Conservation (phyloP, 2,888 invertebrate species). For the Abrostola tripartita region DNA sequence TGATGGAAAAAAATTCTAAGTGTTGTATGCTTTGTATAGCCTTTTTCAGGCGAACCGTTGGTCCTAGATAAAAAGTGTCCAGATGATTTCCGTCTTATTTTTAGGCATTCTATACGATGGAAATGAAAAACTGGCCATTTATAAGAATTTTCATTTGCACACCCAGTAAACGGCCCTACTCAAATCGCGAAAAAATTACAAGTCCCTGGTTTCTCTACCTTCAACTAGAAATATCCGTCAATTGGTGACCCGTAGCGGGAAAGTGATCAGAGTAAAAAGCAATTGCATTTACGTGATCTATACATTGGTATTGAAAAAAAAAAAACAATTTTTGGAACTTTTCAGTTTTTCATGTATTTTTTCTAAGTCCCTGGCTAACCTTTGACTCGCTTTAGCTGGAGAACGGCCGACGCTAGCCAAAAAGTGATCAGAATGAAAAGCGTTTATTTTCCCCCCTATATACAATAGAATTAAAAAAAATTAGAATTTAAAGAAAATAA, state of each 20-base stretch:
- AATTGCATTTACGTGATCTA: too few relatives aligned
- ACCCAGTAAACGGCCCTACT: neutral
- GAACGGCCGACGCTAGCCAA: neutral
- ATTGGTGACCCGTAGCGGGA: too few relatives aligned
- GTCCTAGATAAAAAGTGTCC: neutral
- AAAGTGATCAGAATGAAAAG: too few relatives aligned
- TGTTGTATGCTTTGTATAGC: neutral
- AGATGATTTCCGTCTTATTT: too few relatives aligned
- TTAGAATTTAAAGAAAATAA: neutral
- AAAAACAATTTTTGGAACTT: neutral
- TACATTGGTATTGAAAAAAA: neutral
- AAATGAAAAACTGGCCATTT: neutral
- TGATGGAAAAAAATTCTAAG: too few relatives aligned
- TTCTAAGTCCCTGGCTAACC: neutral
- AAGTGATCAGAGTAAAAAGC: too few relatives aligned
- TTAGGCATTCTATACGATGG: neutral
- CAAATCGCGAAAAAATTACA: constrained; percentile 1
- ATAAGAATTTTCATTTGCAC: neutral
- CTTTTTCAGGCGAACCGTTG: neutral
- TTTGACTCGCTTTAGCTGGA: too few relatives aligned
- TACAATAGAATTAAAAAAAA: neutral
- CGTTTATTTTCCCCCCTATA: neutral
- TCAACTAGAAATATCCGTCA: too few relatives aligned
- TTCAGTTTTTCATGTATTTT: neutral
- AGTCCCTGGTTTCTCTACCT: too few relatives aligned